These are phyloP conservation scores for Augochlora pura DNA, from an alignment of 1,140 invertebrate genomes.

Conservation along the genomic window DNA sequence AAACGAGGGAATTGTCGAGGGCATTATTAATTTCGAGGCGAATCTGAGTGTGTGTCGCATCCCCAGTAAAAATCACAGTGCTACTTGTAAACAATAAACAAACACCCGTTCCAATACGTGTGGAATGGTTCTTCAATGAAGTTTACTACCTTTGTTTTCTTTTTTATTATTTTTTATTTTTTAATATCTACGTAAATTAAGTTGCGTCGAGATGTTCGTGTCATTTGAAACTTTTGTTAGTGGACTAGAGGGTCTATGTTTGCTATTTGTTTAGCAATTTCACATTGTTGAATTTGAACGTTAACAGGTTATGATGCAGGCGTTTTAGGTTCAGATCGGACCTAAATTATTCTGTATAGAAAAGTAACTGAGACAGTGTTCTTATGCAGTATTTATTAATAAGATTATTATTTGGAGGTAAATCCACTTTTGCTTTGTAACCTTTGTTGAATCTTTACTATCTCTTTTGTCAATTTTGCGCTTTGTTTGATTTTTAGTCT, in stretches of 20 bases:
- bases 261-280: neutral
- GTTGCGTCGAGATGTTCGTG: neutral
- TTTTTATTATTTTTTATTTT: neutral
- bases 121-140: slow-evolving; percentile 37
- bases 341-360: neutral
- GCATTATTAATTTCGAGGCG: neutral
- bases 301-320: slow-evolving; percentile 39
- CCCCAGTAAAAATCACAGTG: slow-evolving; percentile 12
- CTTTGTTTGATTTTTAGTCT: slow-evolving; percentile 35
- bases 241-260: neutral
- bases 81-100: slow-evolving; percentile 37
- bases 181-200: neutral
- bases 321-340: neutral
- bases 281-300: neutral
- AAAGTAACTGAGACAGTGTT: neutral
- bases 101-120: slow-evolving; percentile 13
- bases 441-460: neutral
- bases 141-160: neutral
- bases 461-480: neutral
- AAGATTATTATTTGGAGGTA: neutral
- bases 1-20: neutral
- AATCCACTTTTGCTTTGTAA: neutral
- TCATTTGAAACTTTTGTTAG: neutral
- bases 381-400: neutral
- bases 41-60: neutral